Evolutionary conservation across 2,888 invertebrate species (phyloP).

Genomic region (Polylopha cassiicola): DNA sequence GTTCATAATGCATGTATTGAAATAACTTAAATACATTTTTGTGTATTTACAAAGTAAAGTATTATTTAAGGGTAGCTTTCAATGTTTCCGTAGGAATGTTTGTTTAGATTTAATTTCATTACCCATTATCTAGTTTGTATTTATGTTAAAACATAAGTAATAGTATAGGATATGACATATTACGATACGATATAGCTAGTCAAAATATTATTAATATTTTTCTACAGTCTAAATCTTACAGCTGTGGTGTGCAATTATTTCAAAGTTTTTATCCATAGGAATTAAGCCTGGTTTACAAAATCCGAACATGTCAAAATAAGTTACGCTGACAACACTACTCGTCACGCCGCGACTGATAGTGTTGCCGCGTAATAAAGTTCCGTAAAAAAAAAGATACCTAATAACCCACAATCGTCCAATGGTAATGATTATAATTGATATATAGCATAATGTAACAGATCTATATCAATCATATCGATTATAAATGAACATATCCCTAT

Average conservation of each 20-base stretch:
- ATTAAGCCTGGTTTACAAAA: too few species aligned
- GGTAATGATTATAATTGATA: too few species aligned
- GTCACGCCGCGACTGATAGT: too few species aligned
- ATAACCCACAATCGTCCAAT: too few species aligned
- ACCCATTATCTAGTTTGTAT: slow-evolving; percentile 6
- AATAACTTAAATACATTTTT: slow-evolving; percentile 18
- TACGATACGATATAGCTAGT: slow-evolving; percentile 20
- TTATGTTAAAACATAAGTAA: slow-evolving; percentile 3
- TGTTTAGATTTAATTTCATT: slow-evolving; percentile 18
- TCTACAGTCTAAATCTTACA: slow-evolving; percentile 16
- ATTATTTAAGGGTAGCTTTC: slow-evolving; percentile 22
- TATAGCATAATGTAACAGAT: slow-evolving; percentile 23
- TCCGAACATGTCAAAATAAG: too few species aligned
- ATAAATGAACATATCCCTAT: slow-evolving; percentile 17
- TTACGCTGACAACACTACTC: too few species aligned
- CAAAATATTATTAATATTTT: slow-evolving; percentile 22
- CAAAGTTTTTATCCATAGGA: slow-evolving; percentile 4
- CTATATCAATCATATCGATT: slow-evolving; percentile 11
- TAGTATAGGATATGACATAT: slow-evolving; percentile 13
- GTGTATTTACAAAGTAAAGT: slow-evolving; percentile 14
- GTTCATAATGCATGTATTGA: slow-evolving; percentile 19
- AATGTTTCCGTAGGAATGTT: slow-evolving; percentile 18
- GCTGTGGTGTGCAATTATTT: slow-evolving; percentile 17
- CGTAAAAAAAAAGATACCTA: too few species aligned
- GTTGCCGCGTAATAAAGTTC: too few species aligned